Evolutionary conservation across 2,113 vertebrate species (phyloP).

Genomic region (Capra hircus): DNA sequence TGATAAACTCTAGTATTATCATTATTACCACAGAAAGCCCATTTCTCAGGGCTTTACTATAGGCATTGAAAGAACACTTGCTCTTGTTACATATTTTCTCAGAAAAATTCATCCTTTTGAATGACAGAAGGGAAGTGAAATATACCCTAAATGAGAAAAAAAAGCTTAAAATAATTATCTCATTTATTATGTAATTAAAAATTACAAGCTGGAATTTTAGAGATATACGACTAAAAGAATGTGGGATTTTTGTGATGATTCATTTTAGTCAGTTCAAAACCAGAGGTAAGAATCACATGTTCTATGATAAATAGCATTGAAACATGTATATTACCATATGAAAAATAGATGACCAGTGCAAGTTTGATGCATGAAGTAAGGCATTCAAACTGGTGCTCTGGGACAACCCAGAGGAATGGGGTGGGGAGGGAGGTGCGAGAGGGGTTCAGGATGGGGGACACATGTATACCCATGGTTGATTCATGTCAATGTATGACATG

Average conservation of each 20-base stretch:
- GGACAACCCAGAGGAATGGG: neutral
- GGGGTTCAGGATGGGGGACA: neutral
- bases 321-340: neutral
- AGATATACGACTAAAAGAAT: neutral
- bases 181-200: conserved; percentile 31
- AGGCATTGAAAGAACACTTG: neutral
- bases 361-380: neutral
- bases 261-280: neutral
- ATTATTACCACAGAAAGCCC: neutral
- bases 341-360: neutral
- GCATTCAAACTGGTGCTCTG: neutral
- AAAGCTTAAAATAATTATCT: conserved; percentile 30
- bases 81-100: neutral
- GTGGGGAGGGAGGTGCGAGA: neutral
- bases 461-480: neutral
- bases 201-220: neutral
- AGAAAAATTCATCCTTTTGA: conserved; percentile 33
- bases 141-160: neutral
- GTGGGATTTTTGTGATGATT: neutral
- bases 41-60: neutral
- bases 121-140: conserved; percentile 26
- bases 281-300: neutral
- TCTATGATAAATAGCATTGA: neutral
- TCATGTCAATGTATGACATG: neutral
- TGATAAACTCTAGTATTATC: neutral